These are phyloP conservation scores for Bombus fervidus DNA, from an alignment of 1,140 invertebrate species.

Conservation along the genomic window DNA sequence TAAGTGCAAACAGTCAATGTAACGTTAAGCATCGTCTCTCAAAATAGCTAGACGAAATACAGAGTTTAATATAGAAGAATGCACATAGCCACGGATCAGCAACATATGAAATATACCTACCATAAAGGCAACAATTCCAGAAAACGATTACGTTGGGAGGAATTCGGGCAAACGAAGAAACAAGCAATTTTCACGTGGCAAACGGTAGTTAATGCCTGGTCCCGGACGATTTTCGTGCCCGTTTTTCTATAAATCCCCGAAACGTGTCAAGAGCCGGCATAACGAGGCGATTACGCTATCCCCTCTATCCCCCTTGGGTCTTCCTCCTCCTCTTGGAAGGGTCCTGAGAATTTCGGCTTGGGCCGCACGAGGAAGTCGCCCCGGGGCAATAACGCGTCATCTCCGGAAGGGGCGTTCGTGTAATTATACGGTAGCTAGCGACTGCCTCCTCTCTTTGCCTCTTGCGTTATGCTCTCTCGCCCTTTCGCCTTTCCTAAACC, in stretches of 20 bases:
- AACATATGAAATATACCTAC: neutral
- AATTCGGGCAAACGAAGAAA: neutral
- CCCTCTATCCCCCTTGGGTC: slow-evolving; percentile 60
- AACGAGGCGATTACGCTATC: slow-evolving; percentile 71
- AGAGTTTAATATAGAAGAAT: too few species aligned
- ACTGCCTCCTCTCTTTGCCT: slow-evolving; percentile 70
- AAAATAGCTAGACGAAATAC: too few species aligned
- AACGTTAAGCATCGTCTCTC: too few species aligned
- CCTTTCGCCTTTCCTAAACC: slow-evolving; percentile 70
- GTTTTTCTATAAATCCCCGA: slow-evolving; percentile 60
- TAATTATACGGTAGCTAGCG: slow-evolving; percentile 82
- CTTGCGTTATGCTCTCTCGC: slow-evolving; percentile 29
- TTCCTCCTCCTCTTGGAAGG: slow-evolving; percentile 44
- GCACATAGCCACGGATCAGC: too few species aligned
- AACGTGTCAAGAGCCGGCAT: slow-evolving; percentile 56
- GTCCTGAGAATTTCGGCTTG: slow-evolving; percentile 70
- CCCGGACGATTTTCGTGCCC: slow-evolving; percentile 8
- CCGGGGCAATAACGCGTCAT: slow-evolving; percentile 71
- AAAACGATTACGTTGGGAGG: neutral
- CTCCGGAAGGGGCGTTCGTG: slow-evolving; percentile 70
- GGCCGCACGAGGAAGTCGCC: slow-evolving; percentile 70
- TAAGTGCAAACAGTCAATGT: too few species aligned
- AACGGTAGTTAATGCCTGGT: neutral
- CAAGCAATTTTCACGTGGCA: neutral
- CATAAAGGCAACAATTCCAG: neutral